phyloP scores from a whole-genome alignment of 92 coral and sea anemone genomes.

The Meandrina meandrites region DNA sequence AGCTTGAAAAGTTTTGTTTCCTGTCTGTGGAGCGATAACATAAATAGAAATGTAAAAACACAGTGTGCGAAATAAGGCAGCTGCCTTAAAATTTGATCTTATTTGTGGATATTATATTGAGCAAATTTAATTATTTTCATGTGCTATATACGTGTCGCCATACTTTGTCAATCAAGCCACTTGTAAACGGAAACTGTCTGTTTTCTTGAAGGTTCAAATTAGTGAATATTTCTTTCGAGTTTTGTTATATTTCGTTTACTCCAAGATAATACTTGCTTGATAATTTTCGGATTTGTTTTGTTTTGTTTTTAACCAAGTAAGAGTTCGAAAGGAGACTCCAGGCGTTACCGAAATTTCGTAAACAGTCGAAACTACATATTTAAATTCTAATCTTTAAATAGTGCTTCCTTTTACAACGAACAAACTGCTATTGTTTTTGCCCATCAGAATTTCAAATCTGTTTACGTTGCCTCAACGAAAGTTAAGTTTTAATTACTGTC shows the following conservation, averaged over 20 bases:
- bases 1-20: constrained; percentile 32
- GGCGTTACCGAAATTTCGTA: constrained; percentile 26
- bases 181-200: constrained; percentile 43
- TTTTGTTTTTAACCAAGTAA: neutral
- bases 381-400: constrained; percentile 45
- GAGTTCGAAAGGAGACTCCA: neutral
- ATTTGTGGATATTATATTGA: constrained; percentile 67
- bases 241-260: neutral
- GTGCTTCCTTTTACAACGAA: constrained; percentile 25
- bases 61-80: constrained; percentile 79
- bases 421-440: constrained; percentile 34
- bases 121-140: constrained; percentile 61
- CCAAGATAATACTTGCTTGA: neutral
- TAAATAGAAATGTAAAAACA: constrained; percentile 46
- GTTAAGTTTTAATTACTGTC: constrained; percentile 57
- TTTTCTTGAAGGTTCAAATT: constrained; percentile 10
- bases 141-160: constrained; percentile 34
- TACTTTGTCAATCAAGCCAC: constrained; percentile 35
- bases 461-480: constrained; percentile 38
- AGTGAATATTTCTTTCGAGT: constrained; percentile 16
- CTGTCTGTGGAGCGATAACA: constrained; percentile 30
- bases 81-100: constrained; percentile 45
- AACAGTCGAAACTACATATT: constrained; percentile 39
- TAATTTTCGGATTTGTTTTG: neutral
- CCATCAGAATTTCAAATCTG: constrained; percentile 44